phyloP scores from a whole-genome alignment of 2,888 invertebrate species.

The Crocallis elinguaria region DNA sequence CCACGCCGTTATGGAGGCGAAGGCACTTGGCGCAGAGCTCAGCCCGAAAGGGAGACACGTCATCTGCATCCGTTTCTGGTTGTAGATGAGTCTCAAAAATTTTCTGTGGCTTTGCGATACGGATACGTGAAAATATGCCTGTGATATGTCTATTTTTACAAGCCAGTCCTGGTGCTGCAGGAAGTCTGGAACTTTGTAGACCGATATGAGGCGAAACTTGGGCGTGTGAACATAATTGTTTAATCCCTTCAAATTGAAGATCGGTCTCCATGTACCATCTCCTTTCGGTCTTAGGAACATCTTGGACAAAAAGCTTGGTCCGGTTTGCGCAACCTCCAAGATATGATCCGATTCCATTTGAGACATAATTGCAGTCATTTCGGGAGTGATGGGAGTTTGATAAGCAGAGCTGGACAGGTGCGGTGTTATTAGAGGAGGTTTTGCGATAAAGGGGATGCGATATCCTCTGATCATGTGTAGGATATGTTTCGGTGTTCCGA shows the following conservation, averaged over 20 bases:
- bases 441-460: constrained; percentile 20
- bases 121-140: constrained; percentile 40
- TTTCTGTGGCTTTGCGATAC: constrained; percentile 28
- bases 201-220: constrained; percentile 38
- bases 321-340: constrained; percentile 5
- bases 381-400: background rate
- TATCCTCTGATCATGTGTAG: constrained; percentile 14
- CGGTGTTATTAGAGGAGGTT: constrained; percentile 5
- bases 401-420: background rate
- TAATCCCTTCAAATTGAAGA: constrained; percentile 32
- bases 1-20: constrained; percentile 39
- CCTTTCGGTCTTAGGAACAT: constrained; percentile 31
- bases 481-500: constrained; percentile 11
- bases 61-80: constrained; percentile 36
- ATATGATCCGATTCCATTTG: constrained; percentile 20
- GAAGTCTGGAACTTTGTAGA: constrained; percentile 37
- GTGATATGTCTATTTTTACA: constrained; percentile 6
- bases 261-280: constrained; percentile 30
- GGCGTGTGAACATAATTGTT: constrained; percentile 35
- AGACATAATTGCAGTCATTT: constrained; percentile 24
- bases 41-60: constrained; percentile 46
- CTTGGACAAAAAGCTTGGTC: constrained; percentile 32
- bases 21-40: constrained; percentile 40
- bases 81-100: constrained; percentile 36
- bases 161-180: constrained; percentile 40